phyloP scores from a whole-genome alignment of 2,888 invertebrate genomes.

The Odontothrips loti region DNA sequence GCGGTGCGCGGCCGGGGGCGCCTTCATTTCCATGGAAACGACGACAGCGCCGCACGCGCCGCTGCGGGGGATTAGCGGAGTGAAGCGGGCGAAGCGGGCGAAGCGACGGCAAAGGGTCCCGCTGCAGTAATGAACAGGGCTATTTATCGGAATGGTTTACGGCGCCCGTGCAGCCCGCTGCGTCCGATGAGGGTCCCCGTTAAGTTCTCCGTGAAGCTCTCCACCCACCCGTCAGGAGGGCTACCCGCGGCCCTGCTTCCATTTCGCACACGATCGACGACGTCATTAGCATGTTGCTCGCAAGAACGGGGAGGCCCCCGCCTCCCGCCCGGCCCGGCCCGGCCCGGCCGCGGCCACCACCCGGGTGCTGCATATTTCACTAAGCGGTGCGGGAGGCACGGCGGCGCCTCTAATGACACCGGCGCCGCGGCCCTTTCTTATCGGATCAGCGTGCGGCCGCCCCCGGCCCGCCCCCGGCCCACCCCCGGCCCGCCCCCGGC shows the following conservation, averaged over 20 bases:
- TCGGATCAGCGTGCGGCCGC: too few relatives aligned
- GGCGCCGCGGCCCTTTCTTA: too few relatives aligned
- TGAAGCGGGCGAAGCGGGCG: too few relatives aligned
- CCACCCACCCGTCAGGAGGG: too few relatives aligned
- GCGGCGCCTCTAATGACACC: neutral
- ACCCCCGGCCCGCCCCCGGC: neutral
- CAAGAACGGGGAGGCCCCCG: neutral
- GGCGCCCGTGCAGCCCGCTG: neutral
- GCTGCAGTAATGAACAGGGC: neutral
- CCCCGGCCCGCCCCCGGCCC: neutral
- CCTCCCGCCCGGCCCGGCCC: neutral
- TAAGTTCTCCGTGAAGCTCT: too few relatives aligned
- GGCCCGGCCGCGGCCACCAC: neutral
- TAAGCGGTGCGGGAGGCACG: neutral
- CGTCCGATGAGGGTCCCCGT: neutral
- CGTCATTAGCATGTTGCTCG: neutral
- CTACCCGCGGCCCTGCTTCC: too few relatives aligned
- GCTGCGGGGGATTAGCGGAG: neutral
- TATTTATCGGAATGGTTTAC: neutral
- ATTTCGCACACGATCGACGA: too few relatives aligned
- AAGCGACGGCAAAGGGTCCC: neutral
- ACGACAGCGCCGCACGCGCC: neutral
- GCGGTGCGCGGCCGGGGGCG: neutral
- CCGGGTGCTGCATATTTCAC: neutral
- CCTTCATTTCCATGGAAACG: conserved; percentile 12